Base-by-base conservation (phyloP, 2,113 vertebrate genomes). In the Rhinopomastus cyanomelas region DNA sequence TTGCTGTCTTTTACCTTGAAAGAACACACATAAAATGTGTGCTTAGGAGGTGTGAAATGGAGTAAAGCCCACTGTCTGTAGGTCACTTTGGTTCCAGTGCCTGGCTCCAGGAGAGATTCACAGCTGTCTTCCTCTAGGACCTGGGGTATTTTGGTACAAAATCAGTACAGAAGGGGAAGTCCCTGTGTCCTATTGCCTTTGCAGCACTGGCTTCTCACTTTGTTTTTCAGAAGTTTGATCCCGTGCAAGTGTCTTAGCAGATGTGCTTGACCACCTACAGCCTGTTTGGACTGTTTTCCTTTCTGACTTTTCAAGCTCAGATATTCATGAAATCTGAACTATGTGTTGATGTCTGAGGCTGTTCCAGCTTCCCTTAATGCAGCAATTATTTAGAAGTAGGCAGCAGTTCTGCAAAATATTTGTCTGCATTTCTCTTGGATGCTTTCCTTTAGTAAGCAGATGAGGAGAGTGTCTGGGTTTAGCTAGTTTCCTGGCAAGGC, bases 201-300 rank as follows among this genome's bases (percentile, higher is more conserved):
- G 26, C 16, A 48, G 44, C 1, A 2, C 61, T 80, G 23, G 4
- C 48, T 8, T 49, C 20, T 69, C 67, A 22, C 20, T 79, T 86
- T 65, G 46, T 30, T 93, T 93, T 88, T 53, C 32, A 37, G 49
- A 30, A 79, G 20, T 52, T 67, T 91, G 85, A 77, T 85, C 60
- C 64, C 0, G 0, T 55, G 85, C 44, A 76, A 95, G 59, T 76
- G 71, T 68, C 94, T 92, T 89, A 82, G 75, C 91, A 96, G 92
- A 93, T 95, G 89, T 93, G 67, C 78, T 93, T 95, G 91, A 92
- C 92, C 91, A 96, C 92, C 94, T 94, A 93, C 89, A 68, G 91
- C 34, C 81, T 89, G 90, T 74, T 36, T 87, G 94, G 78, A 73
- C 71, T 76, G 39, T 73, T 95, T 81, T 94, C 22, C 42, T 96